These are phyloP conservation scores for Xylocampa areola DNA, from an alignment of 2,888 invertebrate genomes.

Conservation along the genomic window DNA sequence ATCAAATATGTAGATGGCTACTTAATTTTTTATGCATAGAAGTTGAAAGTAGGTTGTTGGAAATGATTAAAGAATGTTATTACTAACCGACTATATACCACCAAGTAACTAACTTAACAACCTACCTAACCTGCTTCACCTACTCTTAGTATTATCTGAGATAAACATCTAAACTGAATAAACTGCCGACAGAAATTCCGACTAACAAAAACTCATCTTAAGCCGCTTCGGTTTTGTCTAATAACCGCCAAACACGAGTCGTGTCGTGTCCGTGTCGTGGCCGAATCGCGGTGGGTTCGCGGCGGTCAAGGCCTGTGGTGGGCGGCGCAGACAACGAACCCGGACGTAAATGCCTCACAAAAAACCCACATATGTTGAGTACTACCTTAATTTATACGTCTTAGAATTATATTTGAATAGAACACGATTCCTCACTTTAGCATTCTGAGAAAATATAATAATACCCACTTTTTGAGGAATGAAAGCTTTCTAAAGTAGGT, in stretches of 20 bases:
- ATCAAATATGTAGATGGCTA: constrained; percentile 37
- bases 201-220: background rate
- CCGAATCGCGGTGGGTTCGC: constrained; percentile 70
- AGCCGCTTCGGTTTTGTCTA: background rate
- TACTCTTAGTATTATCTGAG: too few species aligned
- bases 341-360: constrained; percentile 76
- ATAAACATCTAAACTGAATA: background rate
- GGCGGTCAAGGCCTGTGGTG: constrained; percentile 86
- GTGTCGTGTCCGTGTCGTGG: constrained; percentile 34
- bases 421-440: constrained; percentile 20
- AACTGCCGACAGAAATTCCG: background rate
- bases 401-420: constrained; percentile 44
- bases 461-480: background rate
- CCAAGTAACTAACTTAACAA: background rate
- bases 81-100: constrained; percentile 5
- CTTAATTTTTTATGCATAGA: constrained; percentile 32
- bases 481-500: background rate
- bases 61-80: constrained; percentile 24
- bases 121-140: too few species aligned
- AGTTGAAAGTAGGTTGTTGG: constrained; percentile 16
- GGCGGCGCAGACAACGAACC: constrained; percentile 83
- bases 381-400: constrained; percentile 38
- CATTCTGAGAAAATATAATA: constrained; percentile 12
- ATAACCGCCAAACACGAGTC: constrained; percentile 24
- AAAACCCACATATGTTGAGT: constrained; percentile 65